phyloP scores from a whole-genome alignment of 2,888 invertebrate species.

The Acleris emargana region DNA sequence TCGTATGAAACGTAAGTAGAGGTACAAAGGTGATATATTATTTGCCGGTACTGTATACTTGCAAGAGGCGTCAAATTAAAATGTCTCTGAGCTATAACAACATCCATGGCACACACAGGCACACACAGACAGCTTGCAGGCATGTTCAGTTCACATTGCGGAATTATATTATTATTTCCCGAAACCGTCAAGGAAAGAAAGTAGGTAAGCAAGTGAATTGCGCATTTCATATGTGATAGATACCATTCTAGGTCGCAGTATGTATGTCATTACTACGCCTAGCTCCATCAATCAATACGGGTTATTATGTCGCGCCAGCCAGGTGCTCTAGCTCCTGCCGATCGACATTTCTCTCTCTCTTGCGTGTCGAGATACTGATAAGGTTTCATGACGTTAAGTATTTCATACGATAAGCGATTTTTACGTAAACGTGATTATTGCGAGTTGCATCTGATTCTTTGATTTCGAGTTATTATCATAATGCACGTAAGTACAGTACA shows the following conservation, averaged over 20 bases:
- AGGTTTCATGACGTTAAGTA: conserved; percentile 11
- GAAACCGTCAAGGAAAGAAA: conserved; percentile 62
- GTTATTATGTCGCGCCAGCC: conserved; percentile 24
- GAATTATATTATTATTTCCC: conserved; percentile 45
- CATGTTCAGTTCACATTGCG: neutral
- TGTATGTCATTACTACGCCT: conserved; percentile 33
- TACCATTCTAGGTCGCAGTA: conserved; percentile 57
- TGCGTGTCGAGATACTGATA: conserved; percentile 6
- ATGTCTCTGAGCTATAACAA: neutral
- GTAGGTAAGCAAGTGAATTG: conserved; percentile 62
- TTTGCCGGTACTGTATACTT: too few species aligned
- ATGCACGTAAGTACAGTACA: neutral
- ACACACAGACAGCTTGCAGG: too few species aligned
- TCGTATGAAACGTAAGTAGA: too few species aligned
- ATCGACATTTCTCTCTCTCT: conserved; percentile 3
- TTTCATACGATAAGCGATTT: conserved; percentile 13
- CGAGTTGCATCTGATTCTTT: neutral
- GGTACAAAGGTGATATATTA: too few species aligned
- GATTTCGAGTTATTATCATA: too few species aligned
- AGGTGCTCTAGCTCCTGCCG: conserved; percentile 3
- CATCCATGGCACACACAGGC: too few species aligned
- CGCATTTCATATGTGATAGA: conserved; percentile 55
- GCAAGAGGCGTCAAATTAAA: neutral
- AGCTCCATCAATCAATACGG: conserved; percentile 27
- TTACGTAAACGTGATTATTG: conserved; percentile 1